phyloP scores from a whole-genome alignment of 64 coral and sea anemone species.

The Orbicella faveolata region DNA sequence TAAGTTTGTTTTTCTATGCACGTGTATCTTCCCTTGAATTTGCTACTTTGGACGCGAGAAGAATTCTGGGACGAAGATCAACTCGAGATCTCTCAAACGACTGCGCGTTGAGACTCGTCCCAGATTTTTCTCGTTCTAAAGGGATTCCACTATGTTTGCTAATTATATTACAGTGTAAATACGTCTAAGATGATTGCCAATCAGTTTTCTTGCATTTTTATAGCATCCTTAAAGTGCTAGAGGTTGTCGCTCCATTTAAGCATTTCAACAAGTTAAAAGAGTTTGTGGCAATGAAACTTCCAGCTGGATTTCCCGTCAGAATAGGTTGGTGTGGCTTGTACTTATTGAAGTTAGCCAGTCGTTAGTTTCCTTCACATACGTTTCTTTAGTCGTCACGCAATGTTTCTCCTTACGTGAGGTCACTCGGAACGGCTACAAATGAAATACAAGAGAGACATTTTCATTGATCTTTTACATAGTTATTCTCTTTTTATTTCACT shows the following conservation, averaged over 20 bases:
- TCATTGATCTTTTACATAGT: background rate
- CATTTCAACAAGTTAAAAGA: constrained; percentile 97
- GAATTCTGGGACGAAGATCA: too few species aligned
- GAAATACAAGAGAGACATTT: background rate
- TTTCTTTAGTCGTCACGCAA: background rate
- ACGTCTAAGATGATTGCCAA: too few species aligned
- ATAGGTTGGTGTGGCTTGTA: constrained; percentile 64
- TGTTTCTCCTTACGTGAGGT: background rate
- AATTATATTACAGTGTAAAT: too few species aligned
- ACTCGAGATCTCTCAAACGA: too few species aligned
- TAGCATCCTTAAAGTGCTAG: constrained; percentile 85
- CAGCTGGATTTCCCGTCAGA: constrained; percentile 93
- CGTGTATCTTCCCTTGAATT: background rate
- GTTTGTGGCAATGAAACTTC: constrained; percentile 98
- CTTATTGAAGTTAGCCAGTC: background rate
- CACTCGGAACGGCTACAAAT: background rate
- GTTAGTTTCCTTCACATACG: background rate
- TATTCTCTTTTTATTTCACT: background rate
- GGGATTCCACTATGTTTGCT: too few species aligned
- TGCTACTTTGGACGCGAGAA: too few species aligned
- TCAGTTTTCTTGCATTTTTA: constrained; percentile 1
- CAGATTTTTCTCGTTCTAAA: too few species aligned
- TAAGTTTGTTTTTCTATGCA: constrained; percentile 48
- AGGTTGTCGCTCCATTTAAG: constrained; percentile 97
- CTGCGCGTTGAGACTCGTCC: too few species aligned